Conservation (phyloP, 2,888 invertebrate genomes). For the Sarcophaga caerulescens region DNA sequence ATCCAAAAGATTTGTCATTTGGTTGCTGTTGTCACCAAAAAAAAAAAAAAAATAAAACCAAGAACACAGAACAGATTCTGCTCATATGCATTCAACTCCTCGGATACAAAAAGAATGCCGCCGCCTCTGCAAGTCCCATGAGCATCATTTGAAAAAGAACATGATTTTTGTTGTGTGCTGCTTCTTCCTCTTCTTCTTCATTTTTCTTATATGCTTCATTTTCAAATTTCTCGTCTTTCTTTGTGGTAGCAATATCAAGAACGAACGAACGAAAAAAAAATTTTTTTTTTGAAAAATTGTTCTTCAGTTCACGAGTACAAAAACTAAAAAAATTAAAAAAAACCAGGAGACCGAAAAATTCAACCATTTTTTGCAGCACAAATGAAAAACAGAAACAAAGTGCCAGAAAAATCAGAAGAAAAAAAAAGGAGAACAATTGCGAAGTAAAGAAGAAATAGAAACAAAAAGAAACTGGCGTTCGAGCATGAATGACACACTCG, state of each 20-base stretch:
- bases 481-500: conserved; percentile 38
- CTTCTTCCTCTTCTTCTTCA: too few species aligned
- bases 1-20: too few species aligned
- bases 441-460: neutral
- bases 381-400: neutral
- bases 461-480: conserved; percentile 44
- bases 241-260: conserved; percentile 63
- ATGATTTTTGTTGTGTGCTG: neutral
- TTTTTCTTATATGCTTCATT: conserved; percentile 24
- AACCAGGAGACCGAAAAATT: neutral
- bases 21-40: too few species aligned
- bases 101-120: neutral
- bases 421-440: neutral
- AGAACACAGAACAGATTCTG: too few species aligned
- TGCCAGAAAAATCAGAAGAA: neutral
- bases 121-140: conserved; percentile 50
- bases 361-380: too few species aligned
- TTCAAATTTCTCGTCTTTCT: conserved; percentile 37
- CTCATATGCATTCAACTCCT: too few species aligned
- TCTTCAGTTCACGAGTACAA: conserved; percentile 25
- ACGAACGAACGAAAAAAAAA: conserved; percentile 1
- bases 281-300: conserved; percentile 29
- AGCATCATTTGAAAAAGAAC: conserved; percentile 61
- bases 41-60: too few species aligned
- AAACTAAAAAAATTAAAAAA: conserved; percentile 29